Evolutionary conservation across 2,888 invertebrate species (phyloP), one percentile per base, ranked within the genome.

Genomic region (Seladonia tumulorum): DNA sequence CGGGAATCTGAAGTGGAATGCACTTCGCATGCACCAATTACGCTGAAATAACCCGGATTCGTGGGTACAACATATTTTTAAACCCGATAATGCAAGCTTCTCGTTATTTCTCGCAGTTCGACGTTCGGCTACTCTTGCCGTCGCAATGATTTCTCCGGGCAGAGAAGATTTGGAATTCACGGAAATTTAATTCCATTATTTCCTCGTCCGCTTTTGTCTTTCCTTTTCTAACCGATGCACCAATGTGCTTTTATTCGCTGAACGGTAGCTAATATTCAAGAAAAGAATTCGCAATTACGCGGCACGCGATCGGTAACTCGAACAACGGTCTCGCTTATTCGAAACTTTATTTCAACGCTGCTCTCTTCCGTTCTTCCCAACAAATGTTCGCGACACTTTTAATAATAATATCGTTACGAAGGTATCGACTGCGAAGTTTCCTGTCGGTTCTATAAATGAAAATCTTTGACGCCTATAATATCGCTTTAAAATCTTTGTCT

Each of bases 1-100:
- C 57, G 76, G 66, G 73, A 53, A 53, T n/a, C n/a, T 45, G 42
- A 85, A 53, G 73, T 57, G 63, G 22, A 79, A 57, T 53, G 79
- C 60, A 49, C 85, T 76, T 29, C 29, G 57, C 16, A 35, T 35
- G 75, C 76, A 68, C 73, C 57, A 35, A 63, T 49, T 47, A 25
- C 29, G 12, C 4, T 29, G 72, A 22, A 22, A 74, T n/a, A 66
- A 70, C 49, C 45, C 42, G 22, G 2, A 22, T 2, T 49, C 25
- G 7, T 39, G 16, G 7, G 7, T 14, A n/a, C 53, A 18, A 57
- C 47, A 12, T 63, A 63, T 75, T 71, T 80, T 39, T 73, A 35
- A 8, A 35, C n/a, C 12, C 35, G 16, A 74, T 68, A 73, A 57
- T 39, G 16, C 3, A 53, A 16, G 42, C 42, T 35, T 18, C 39